These are phyloP conservation scores for Stictocephala bisonia DNA, from an alignment of 2,888 invertebrate genomes.

Conservation along the genomic window DNA sequence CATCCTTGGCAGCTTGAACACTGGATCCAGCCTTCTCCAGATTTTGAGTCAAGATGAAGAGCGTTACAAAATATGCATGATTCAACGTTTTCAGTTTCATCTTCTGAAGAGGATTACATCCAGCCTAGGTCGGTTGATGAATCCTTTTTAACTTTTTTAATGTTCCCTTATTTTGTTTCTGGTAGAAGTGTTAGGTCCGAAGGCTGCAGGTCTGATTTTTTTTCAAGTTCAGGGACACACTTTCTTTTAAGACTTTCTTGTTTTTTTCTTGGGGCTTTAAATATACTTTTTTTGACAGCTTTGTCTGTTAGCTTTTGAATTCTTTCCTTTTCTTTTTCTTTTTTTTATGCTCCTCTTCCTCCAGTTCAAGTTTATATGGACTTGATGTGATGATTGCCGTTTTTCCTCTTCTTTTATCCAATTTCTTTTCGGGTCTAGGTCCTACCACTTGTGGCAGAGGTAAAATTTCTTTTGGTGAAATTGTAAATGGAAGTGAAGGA, in stretches of 20 bases:
- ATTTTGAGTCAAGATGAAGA: constrained; percentile 20
- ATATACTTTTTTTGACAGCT: too few relatives aligned
- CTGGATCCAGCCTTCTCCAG: constrained; percentile 30
- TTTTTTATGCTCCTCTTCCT: constrained; percentile 17
- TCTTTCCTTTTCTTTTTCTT: too few relatives aligned
- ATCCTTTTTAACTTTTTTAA: neutral
- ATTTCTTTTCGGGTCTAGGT: constrained; percentile 10
- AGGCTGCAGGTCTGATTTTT: too few relatives aligned
- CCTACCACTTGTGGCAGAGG: constrained; percentile 31
- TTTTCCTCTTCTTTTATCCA: constrained; percentile 43
- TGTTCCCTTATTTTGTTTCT: neutral
- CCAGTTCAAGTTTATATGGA: constrained; percentile 38
- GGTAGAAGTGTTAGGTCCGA: too few relatives aligned
- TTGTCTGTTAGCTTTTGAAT: too few relatives aligned
- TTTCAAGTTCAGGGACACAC: too few relatives aligned
- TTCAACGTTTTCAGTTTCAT: constrained; percentile 22
- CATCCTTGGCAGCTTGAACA: constrained; percentile 36
- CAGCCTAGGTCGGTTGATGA: constrained; percentile 1
- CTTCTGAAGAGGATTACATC: constrained; percentile 23
- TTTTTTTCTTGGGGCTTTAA: neutral
- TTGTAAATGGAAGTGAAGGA: constrained; percentile 33
- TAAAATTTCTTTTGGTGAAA: constrained; percentile 26
- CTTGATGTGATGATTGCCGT: constrained; percentile 36
- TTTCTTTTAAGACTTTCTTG: neutral
- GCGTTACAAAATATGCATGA: constrained; percentile 45